Base-by-base conservation (phyloP, 2,113 vertebrate genomes). In the Phyllostomus hastatus region DNA sequence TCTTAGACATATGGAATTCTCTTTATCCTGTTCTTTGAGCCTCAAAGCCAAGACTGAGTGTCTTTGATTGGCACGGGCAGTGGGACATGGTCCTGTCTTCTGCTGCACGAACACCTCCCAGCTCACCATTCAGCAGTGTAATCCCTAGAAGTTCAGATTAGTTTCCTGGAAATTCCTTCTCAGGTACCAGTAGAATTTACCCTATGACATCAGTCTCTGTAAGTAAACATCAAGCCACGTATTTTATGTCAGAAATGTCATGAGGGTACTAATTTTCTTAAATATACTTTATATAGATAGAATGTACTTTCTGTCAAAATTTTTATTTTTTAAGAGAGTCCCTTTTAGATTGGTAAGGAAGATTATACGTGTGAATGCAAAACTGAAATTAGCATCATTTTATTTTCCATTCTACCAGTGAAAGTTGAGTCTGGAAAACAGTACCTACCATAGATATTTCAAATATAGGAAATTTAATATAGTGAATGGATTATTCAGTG, bases 121-220 rank as follows among this genome's bases (percentile, higher is more conserved):
- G 24, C 88, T 94, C 94, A 92, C 97, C 95, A 84, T 64, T 91
- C 86, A 96, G 95, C 97, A 96, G 92, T 76, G 80, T 90, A 93
- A 97, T 95, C 89, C 95, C 64, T 12, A 52, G 75, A 35, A 96
- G 59, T 73, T 96, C 94, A 69, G 86, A 96, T 54, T 10, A n/a
- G 48, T 46, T 96, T 93, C 88, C 83, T 91, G 43, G 96, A 89
- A 94, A 94, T 96, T 70, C 80, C 96, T 96, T 95, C 86, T 95
- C 79, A 3, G 72, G 75, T 83, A 91, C 64, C 48, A n/a, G 12
- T 38, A 41, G 52, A 64, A 76, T 57, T 96, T 38, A 70, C 50
- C 50, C 43, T 79, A 52, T 96, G 96, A 97, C 94, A 97, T 96
- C 35, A 48, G 64, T 79, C 75, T 96, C 24, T 28, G 43, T 81